Evolutionary conservation across 2,113 vertebrate species (phyloP), one percentile per base, ranked within the genome.

Genomic region (Ginglymostoma cirratum): DNA sequence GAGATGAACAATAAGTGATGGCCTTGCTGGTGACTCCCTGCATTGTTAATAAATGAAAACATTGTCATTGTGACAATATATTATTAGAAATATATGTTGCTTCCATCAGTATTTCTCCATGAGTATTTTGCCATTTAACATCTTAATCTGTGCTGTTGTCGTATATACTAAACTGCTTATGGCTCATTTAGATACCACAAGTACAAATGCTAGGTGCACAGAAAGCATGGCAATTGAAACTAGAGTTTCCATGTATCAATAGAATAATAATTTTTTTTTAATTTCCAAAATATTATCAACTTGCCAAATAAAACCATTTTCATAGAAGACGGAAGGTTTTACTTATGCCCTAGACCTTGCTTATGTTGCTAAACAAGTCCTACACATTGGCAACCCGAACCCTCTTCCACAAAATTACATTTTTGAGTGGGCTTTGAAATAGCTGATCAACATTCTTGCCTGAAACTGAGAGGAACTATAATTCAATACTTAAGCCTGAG

Each of bases 341-440:
- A 61, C 27, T 34, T 17, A 34, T 30, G 52, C 24, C 12, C 3
- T 15, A 34, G 4, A 34, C 4, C 48, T 90, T 14, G 14, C 17
- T 90, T 55, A 90, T 34, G 3, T 27, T 34, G 86, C 5, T 30
- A 89, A 89, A 14, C 8, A 65, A 34, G 24, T 65, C 10, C 52
- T 15, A 14, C 3, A 27, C 87, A 55, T 30, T 87, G 42, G 42
- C 7, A 45, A 17, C 48, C 48, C 8, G 12, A 10, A 2, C 55
- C 12, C 0, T 61, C 55, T 61, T 55, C 15, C 52, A 55, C 27
- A 3, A 24, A 61, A 61, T 4, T 61, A 14, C 10, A 90, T 61
- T 90, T 90, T 90, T 24, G 15, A 90, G 27, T 90, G 52, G 52
- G 27, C 27, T 52, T 90, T 90, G 87, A 90, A 90, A 90, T 61